Base-by-base conservation (phyloP, 2,888 invertebrate genomes). In the Epirrhoe alternata region DNA sequence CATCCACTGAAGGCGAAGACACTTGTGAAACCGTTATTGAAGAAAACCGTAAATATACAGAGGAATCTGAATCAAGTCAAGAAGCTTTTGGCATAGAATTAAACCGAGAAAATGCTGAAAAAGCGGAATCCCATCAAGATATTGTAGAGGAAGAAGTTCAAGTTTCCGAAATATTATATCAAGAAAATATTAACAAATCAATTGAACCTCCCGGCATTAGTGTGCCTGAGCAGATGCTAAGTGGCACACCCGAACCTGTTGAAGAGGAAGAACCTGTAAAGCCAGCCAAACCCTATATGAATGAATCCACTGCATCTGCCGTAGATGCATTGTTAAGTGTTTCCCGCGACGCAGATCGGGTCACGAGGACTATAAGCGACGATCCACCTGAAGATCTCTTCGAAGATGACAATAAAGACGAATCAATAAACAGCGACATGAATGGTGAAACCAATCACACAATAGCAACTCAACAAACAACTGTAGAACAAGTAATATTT, bases 301-400 rank as follows among this genome's bases (percentile, higher is more conserved):
- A 86, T 75, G 89, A 90, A 76, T 85, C 90, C 16, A 91, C 92
- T 30, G 90, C 90, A 14, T 91, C 90, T 0, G 92, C 92, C 14
- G 92, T 93, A n/a, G 92, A 92, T 69, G 91, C 91, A 50, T 84
- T 92, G 64, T 75, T 92, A 56, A 91, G 90, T 75, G 92, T 92
- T 0, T 92, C 92, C 3, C 82, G 91, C 70, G 92, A 93, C 68
- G 74, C 88, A 50, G 92, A 93, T 66, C 81, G 90, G 77, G 91
- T 92, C 1, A 90, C 92, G 5, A 87, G 86, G 75, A 76, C 82
- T 47, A 85, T 92, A 49, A 88, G 89, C 72, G 86, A 90, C 47
- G 92, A 92, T 77, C 88, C 84, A 1, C 92, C 92, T 6, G 93
- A 93, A 78, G 90, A 92, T 74, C 80, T 93, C 68, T 92, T 92